These are phyloP conservation scores for Agonopterix subpropinquella DNA, from an alignment of 2,888 invertebrate genomes.

Conservation along the genomic window DNA sequence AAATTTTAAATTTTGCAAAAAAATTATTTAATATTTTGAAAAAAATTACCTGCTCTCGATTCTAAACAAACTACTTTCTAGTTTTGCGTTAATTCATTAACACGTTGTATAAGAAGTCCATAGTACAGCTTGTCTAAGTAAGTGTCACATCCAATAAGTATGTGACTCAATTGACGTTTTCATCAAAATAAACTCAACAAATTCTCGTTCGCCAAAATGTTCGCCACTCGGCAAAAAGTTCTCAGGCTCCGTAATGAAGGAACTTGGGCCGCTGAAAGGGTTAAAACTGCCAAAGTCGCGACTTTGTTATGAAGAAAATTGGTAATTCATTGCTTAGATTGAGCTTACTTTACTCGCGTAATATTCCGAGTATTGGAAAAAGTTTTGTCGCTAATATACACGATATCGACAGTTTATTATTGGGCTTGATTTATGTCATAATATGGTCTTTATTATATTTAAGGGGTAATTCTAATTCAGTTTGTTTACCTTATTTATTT, in stretches of 20 bases:
- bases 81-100: too few species aligned
- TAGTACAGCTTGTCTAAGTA: not conserved
- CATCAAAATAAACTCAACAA: conserved; percentile 39
- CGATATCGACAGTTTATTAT: too few species aligned
- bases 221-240: conserved; percentile 44
- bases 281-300: conserved; percentile 48
- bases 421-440: too few species aligned
- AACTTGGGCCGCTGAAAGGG: conserved; percentile 55
- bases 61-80: too few species aligned
- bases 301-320: conserved; percentile 56
- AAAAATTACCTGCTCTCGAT: too few species aligned
- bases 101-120: too few species aligned
- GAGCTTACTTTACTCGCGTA: conserved; percentile 38
- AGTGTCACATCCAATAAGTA: conserved; percentile 22
- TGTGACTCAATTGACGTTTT: conserved; percentile 15
- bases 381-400: conserved; percentile 32
- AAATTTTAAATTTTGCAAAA: too few species aligned
- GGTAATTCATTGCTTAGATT: conserved; percentile 55
- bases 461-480: too few species aligned
- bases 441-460: too few species aligned
- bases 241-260: conserved; percentile 45
- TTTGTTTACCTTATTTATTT: too few species aligned
- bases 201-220: conserved; percentile 42
- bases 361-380: conserved; percentile 39
- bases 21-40: too few species aligned